These are phyloP conservation scores for Aplysina aerophoba DNA, from an alignment of 37 sponge, comb jelly and placozoan species.

Conservation along the genomic window DNA sequence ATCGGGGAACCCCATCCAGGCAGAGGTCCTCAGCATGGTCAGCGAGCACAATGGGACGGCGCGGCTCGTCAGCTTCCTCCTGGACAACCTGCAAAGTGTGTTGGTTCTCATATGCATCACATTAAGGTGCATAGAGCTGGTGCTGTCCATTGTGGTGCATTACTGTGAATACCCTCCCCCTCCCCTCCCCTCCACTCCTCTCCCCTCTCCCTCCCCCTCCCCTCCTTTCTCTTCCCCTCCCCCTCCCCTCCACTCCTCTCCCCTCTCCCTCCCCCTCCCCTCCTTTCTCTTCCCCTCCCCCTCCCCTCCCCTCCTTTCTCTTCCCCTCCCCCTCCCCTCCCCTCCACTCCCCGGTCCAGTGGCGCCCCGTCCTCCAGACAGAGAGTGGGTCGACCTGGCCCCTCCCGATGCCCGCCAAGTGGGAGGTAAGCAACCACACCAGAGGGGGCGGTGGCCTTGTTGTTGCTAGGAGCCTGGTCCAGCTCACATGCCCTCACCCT, in stretches of 20 bases:
- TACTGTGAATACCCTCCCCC: background rate
- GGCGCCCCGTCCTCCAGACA: slow-evolving; percentile 65
- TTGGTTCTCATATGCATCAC: background rate
- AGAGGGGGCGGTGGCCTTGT: background rate
- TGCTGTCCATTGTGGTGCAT: background rate
- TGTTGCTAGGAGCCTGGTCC: background rate
- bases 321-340: background rate
- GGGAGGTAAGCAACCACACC: background rate
- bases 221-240: slow-evolving; percentile 8
- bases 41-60: slow-evolving; percentile 84
- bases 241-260: background rate
- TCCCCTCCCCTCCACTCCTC: no score
- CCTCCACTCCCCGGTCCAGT: background rate
- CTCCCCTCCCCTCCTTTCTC: no score
- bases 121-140: background rate
- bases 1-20: slow-evolving; percentile 81
- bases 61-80: slow-evolving; percentile 81
- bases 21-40: slow-evolving; percentile 72
- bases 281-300: no score
- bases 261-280: background rate
- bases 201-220: no score
- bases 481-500: no score
- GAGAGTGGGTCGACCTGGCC: slow-evolving; percentile 72
- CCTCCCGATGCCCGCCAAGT: background rate
- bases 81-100: slow-evolving; percentile 85